Percentiles rank a stretch among this genome's conserved stretches.
Conservation (phyloP, 2,797 vertebrate genomes). For the Esox masquinongy region DNA sequence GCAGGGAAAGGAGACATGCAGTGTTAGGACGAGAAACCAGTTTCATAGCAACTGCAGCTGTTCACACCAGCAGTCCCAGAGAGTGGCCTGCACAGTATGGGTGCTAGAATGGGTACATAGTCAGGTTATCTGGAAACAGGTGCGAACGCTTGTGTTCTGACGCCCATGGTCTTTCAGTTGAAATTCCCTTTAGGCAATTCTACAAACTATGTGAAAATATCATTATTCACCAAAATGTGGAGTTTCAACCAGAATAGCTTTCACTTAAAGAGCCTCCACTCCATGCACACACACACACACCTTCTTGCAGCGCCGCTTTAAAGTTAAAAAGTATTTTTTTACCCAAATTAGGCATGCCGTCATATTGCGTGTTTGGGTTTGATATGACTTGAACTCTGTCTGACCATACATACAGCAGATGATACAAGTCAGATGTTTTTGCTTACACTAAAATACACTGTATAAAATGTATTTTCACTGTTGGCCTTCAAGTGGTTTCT, state of each 20-base stretch:
- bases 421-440: slow-evolving; percentile 36
- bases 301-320: no score
- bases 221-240: no score
- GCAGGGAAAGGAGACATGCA: slow-evolving; percentile 20
- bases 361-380: slow-evolving; percentile 52
- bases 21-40: slow-evolving; percentile 29
- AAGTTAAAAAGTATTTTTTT: slow-evolving; percentile 15
- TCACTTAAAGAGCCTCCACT: no score
- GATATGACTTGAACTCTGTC: slow-evolving; percentile 31
- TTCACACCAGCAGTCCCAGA: slow-evolving; percentile 6
- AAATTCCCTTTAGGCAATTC: no score
- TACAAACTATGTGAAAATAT: no score
- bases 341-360: slow-evolving; percentile 49
- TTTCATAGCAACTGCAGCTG: slow-evolving; percentile 46
- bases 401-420: slow-evolving; percentile 16
- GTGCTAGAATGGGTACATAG: slow-evolving; percentile 1
- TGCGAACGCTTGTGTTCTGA: no score
- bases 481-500: slow-evolving; percentile 54
- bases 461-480: slow-evolving; percentile 46
- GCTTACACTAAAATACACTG: slow-evolving; percentile 47
- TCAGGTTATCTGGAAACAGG: neutral
- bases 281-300: no score
- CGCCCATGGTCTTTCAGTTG: no score
- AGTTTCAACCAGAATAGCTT: no score
- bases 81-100: slow-evolving; percentile 29